Evolutionary conservation across 2,797 vertebrate species (phyloP).

Genomic region (Sciurus vulgaris): DNA sequence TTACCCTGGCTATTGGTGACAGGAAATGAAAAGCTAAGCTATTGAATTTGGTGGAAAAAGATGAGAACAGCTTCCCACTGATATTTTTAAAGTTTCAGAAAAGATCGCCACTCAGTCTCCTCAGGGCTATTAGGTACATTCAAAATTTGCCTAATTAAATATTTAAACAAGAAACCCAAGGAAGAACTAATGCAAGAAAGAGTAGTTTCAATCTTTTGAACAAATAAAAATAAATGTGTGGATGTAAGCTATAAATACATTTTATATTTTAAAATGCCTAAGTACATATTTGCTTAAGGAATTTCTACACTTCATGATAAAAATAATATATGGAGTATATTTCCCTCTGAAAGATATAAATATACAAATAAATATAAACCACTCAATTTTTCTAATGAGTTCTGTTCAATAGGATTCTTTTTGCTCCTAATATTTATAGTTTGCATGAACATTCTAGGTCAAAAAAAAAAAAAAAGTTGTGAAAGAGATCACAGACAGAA

Average conservation of each 20-base stretch:
- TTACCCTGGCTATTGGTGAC: conserved; percentile 60
- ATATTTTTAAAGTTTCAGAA: conserved; percentile 47
- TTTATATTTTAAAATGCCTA: conserved; percentile 66
- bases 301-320: conserved; percentile 75
- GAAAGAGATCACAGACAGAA: neutral
- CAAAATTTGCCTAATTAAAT: conserved; percentile 61
- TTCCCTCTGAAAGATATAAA: conserved; percentile 71
- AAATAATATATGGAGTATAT: conserved; percentile 74
- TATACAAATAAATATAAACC: conserved; percentile 76
- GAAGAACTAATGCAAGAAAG: conserved; percentile 32
- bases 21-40: conserved; percentile 71
- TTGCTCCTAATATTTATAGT: conserved; percentile 17
- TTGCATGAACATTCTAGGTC: neutral
- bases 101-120: conserved; percentile 1
- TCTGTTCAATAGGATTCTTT: conserved; percentile 7
- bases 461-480: neutral
- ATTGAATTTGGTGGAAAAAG: conserved; percentile 55
- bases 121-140: neutral
- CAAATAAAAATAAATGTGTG: conserved; percentile 66
- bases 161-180: conserved; percentile 60
- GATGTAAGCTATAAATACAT: neutral
- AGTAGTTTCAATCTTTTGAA: neutral
- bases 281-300: conserved; percentile 85
- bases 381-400: conserved; percentile 46
- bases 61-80: conserved; percentile 21